A percentile compares a stretch with the other conserved stretches of the same genome.
Evolutionary conservation across 2,113 vertebrate species (phyloP).

Genomic region (Sceloporus tristichus): DNA sequence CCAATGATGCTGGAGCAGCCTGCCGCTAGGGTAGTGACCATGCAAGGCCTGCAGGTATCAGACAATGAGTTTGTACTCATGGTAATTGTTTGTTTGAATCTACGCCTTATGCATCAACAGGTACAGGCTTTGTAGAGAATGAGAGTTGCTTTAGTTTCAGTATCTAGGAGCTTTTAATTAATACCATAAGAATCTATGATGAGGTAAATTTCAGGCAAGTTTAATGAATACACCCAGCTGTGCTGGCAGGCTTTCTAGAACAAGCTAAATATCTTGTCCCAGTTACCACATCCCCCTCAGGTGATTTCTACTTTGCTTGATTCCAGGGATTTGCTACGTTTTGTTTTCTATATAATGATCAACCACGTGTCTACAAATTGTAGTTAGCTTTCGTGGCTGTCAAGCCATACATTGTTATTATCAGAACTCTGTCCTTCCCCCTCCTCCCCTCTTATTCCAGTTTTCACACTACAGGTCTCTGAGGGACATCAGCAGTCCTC

Average conservation of each 20-base stretch:
- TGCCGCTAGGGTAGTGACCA: conserved; percentile 14
- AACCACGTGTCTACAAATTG: too few species aligned
- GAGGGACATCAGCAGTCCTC: neutral
- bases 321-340: neutral
- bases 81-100: neutral
- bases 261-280: neutral
- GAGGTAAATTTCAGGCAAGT: conserved; percentile 3
- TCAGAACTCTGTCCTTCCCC: too few species aligned
- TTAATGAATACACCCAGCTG: neutral
- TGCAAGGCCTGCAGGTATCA: conserved; percentile 21
- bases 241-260: neutral
- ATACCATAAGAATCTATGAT: neutral
- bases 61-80: neutral
- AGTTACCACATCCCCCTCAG: neutral
- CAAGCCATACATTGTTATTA: neutral
- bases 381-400: neutral
- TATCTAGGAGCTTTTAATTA: conserved; percentile 13
- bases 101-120: conserved; percentile 15
- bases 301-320: neutral
- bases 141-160: neutral
- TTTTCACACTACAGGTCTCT: neutral
- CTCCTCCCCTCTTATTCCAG: too few species aligned
- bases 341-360: neutral
- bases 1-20: neutral
- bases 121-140: rapidly evolving